Evolutionary conservation across 2,888 invertebrate species (phyloP), one percentile per base, ranked within the genome.

Genomic region (Emmelina monodactyla): DNA sequence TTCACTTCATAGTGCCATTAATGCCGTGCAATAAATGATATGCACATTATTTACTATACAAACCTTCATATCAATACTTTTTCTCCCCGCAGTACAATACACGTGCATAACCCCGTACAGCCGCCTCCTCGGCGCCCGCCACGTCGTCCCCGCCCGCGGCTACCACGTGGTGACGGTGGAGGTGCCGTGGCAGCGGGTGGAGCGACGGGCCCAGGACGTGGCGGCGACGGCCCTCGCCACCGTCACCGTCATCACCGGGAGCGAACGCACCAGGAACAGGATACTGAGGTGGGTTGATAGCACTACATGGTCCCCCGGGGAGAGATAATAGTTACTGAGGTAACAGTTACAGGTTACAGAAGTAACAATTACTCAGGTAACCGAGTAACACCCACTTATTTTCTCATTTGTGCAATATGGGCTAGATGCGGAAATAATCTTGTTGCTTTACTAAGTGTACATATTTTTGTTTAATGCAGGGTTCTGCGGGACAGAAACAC

Each of bases 161-260:
- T 50, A 50, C 9, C 70, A 66, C 56, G 2, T 40, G 12, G 25
- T 75, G 34, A 1, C 46, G 29, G 53, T 76, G 47, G 41, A 42
- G 9, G 46, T 71, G 53, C 49, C 56, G 33, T 76, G 76, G 76
- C 33, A 55, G 45, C 51, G 55, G 2, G 49, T 73, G 37, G 68
- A 70, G 64, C 44, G 63, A 0, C 58, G 65, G 31, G 65, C 68
- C 11, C 46, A 59, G 0, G 44, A 35, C 22, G 46, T 55, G 13
- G 49, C 49, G 40, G 53, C 58, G 29, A 37, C 51, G 37, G 52
- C 66, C 9, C 62, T 73, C 22, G 72, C 71, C 44, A 57, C 69
- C 9, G 39, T 76, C 54, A 59, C 59, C 19, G 60, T 68, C 33
- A 64, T 78, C 43, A 61, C 70, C 9, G 75, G 73, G 22, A 55